Base-by-base conservation (phyloP, 2,113 vertebrate genomes). In the Cyanoliseus patagonus region DNA sequence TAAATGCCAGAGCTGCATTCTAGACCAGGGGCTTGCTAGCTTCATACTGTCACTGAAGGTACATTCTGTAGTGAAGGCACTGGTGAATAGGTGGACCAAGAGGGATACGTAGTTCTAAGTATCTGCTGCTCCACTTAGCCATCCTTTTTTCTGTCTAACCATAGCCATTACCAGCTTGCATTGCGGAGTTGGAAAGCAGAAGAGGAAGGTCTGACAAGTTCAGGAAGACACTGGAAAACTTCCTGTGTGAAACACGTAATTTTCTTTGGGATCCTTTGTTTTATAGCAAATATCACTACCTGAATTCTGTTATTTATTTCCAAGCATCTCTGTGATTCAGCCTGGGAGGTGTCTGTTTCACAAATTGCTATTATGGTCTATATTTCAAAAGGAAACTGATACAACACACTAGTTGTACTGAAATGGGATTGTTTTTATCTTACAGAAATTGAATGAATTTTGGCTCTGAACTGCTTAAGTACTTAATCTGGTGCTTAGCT, bases 311-410 rank as follows among this genome's bases (percentile, higher is more conserved):
- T 85, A 49, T 47, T 94, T 47, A 76, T 86, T 93, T 94, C 86
- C 88, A 89, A 42, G 74, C 57, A 88, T 49, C 55, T 33, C 23
- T 52, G 33, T 94, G 89, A 94, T 86, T 94, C 88, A 86, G 57
- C 27, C 61, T 61, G 69, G 57, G 90, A 94, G 44, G 69, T 42
- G 59, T 49, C 92, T 90, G 2, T 75, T 61, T 41, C 86, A 87
- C 62, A 87, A 73, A 39, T 10, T 90, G 59, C 53, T 77, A 8
- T 78, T 61, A 44, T 16, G n/a, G 25, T 37, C 53, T 78, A 0
- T 66, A 44, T 86, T 94, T 94, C 69, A 74, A 69, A 92, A 92
- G 51, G 37, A 82, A 94, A 76, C 12, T 6, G 17, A 20, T 57
- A 72, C n/a, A 84, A n/a, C 2, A 1, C 33, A 24, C 30, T 90